These are phyloP conservation scores for Macaria notata DNA, from an alignment of 2,888 invertebrate genomes.

Conservation along the genomic window DNA sequence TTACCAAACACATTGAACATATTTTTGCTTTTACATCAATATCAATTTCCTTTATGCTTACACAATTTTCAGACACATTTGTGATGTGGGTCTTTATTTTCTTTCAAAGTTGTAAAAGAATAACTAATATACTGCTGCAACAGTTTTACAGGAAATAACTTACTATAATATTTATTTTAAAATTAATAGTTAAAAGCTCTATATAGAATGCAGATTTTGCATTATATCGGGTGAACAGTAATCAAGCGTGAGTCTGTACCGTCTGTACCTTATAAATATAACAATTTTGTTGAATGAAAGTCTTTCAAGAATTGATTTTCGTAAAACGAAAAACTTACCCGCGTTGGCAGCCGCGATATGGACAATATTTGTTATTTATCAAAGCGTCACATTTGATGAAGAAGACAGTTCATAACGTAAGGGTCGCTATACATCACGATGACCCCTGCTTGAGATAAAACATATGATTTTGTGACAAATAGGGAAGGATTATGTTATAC, in stretches of 20 bases:
- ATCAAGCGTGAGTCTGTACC: too few species aligned
- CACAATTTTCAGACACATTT: slow-evolving; percentile 49
- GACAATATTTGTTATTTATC: slow-evolving; percentile 44
- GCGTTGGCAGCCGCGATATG: too few species aligned
- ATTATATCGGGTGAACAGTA: too few species aligned
- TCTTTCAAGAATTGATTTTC: too few species aligned
- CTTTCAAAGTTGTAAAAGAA: slow-evolving; percentile 11
- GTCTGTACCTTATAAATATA: too few species aligned
- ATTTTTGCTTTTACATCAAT: slow-evolving; percentile 81
- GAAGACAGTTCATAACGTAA: slow-evolving; percentile 58
- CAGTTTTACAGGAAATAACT: too few species aligned
- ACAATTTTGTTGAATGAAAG: too few species aligned
- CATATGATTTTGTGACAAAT: slow-evolving; percentile 45
- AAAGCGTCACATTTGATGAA: slow-evolving; percentile 56
- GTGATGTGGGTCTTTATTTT: slow-evolving; percentile 44
- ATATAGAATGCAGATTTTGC: too few species aligned
- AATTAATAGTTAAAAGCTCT: too few species aligned
- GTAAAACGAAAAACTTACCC: too few species aligned
- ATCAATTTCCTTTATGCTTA: slow-evolving; percentile 74
- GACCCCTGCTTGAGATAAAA: slow-evolving; percentile 60
- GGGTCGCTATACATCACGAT: slow-evolving; percentile 62
- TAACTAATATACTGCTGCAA: too few species aligned
- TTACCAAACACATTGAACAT: slow-evolving; percentile 73
- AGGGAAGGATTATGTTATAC: slow-evolving; percentile 44
- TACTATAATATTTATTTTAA: too few species aligned